Evolutionary conservation across 1,140 invertebrate genomes (phyloP).

Genomic region (Trissolcus basalis): DNA sequence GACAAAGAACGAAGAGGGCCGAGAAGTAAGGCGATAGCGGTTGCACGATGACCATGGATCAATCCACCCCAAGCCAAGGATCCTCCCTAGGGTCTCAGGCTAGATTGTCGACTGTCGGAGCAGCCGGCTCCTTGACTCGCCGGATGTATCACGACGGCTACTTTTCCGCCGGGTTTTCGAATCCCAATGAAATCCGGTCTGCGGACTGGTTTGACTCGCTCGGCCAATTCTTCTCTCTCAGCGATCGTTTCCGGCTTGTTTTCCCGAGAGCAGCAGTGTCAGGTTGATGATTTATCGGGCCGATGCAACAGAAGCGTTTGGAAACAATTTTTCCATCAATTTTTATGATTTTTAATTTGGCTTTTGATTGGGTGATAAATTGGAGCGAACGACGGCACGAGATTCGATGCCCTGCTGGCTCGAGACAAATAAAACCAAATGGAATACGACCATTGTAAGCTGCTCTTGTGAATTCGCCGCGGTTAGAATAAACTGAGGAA

Average conservation of each 20-base stretch:
- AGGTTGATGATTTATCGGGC: constrained; percentile 9
- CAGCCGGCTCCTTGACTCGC: constrained; percentile 30
- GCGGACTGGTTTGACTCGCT: constrained; percentile 32
- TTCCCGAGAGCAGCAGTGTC: constrained; percentile 26
- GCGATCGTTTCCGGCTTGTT: constrained; percentile 38
- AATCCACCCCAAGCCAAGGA: constrained; percentile 62
- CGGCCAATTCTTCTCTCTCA: constrained; percentile 17
- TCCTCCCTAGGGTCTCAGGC: constrained; percentile 49
- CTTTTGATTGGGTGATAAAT: too few species aligned
- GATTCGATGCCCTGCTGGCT: too few species aligned
- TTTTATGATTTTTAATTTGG: too few species aligned
- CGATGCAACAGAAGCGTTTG: too few species aligned
- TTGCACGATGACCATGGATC: constrained; percentile 64
- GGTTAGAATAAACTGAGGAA: constrained; percentile 54
- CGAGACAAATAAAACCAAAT: too few species aligned
- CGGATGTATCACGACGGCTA: constrained; percentile 59
- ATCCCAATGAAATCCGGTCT: constrained; percentile 57
- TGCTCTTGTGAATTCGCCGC: constrained; percentile 65
- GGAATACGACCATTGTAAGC: constrained; percentile 35
- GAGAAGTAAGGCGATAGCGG: constrained; percentile 25
- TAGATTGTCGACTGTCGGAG: constrained; percentile 63
- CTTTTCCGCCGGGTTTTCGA: constrained; percentile 58
- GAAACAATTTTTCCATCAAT: too few species aligned
- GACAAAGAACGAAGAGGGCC: constrained; percentile 36
- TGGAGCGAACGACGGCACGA: too few species aligned